These are phyloP conservation scores for Spheniscus humboldti DNA, from an alignment of 2,797 vertebrate species.

Conservation along the genomic window DNA sequence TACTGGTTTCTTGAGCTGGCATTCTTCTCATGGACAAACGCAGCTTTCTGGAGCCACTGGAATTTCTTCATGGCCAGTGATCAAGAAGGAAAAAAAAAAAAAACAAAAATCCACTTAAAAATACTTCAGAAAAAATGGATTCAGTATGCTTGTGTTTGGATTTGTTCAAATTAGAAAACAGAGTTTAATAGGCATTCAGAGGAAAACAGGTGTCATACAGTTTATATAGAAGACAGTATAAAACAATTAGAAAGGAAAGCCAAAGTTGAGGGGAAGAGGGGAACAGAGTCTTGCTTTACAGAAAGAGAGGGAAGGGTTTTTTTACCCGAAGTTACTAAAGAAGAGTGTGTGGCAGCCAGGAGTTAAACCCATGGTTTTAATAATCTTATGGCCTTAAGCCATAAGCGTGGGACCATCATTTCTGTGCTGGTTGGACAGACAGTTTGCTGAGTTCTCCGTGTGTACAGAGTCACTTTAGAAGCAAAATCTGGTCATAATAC, in stretches of 20 bases:
- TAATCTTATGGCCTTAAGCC: not conserved
- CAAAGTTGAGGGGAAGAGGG: not conserved
- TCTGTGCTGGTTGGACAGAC: not conserved
- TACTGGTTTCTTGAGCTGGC: constrained; percentile 69
- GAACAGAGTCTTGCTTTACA: not conserved
- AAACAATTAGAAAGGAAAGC: not conserved
- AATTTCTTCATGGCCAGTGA: constrained; percentile 43
- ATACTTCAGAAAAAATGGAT: constrained; percentile 35
- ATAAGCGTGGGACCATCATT: fast-evolving
- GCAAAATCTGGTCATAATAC: not conserved
- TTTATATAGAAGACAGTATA: not conserved
- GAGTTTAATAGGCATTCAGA: not conserved
- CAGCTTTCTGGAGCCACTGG: constrained; percentile 54
- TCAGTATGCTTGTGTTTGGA: constrained; percentile 31
- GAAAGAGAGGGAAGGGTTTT: not conserved
- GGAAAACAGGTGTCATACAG: not conserved
- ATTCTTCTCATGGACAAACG: constrained; percentile 57
- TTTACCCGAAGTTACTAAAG: not conserved
- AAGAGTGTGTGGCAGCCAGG: not conserved
- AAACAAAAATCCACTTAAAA: constrained; percentile 33
- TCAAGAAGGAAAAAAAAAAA: constrained; percentile 33
- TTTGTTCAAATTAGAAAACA: not conserved
- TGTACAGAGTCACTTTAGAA: not conserved
- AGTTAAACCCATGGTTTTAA: not conserved
- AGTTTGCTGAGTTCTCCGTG: not conserved